Percentiles rank a stretch among this genome's conserved stretches.
phyloP scores from a whole-genome alignment of 2,888 invertebrate species.

The Cyaniris semiargus region DNA sequence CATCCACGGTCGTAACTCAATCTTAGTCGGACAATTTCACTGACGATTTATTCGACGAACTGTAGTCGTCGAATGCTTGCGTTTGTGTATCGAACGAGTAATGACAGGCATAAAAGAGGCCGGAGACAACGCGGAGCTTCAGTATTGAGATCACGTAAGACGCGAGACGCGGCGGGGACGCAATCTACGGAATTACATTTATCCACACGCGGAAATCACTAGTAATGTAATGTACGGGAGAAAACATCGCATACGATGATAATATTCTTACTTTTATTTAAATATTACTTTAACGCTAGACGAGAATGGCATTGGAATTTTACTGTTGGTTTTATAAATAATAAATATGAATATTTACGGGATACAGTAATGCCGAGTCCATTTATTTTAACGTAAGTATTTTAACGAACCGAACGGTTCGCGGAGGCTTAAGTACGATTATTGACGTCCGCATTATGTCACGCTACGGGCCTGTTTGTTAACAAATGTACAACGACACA shows the following conservation, averaged over 20 bases:
- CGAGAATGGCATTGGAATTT: background rate
- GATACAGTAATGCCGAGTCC: background rate
- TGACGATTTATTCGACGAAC: constrained; percentile 74
- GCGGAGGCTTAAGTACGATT: background rate
- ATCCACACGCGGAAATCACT: constrained; percentile 70
- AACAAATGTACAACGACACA: background rate
- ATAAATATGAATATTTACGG: background rate
- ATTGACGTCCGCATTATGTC: background rate
- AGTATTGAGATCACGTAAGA: constrained; percentile 74
- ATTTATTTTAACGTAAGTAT: constrained; percentile 18
- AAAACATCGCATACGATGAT: constrained; percentile 39
- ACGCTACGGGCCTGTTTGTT: background rate
- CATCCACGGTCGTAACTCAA: constrained; percentile 72
- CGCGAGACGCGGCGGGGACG: constrained; percentile 63
- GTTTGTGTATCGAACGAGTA: constrained; percentile 70
- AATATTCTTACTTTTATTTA: constrained; percentile 52
- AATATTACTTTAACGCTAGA: constrained; percentile 8
- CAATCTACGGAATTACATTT: constrained; percentile 78
- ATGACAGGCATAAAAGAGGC: constrained; percentile 72
- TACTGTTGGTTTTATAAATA: background rate
- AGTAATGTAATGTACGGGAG: constrained; percentile 71
- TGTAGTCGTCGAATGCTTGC: constrained; percentile 78
- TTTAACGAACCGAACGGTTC: constrained; percentile 1
- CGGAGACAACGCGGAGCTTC: constrained; percentile 62
- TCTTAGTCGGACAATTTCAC: constrained; percentile 68